These are phyloP conservation scores for Aphaenogaster rudis DNA, from an alignment of 1,140 invertebrate species.

Conservation along the genomic window DNA sequence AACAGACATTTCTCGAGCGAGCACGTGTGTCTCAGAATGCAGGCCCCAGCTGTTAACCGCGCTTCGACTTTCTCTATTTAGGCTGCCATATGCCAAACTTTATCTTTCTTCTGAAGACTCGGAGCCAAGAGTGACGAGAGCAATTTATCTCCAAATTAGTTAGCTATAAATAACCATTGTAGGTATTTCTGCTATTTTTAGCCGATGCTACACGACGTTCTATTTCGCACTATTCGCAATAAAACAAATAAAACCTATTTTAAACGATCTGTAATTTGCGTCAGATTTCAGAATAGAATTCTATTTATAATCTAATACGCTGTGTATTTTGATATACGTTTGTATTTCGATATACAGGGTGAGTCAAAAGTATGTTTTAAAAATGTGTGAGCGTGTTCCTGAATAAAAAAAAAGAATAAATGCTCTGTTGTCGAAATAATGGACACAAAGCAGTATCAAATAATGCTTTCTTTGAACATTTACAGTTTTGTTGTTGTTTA, in stretches of 20 bases:
- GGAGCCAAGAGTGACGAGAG: slow-evolving; percentile 12
- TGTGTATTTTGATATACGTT: background rate
- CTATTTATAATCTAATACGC: background rate
- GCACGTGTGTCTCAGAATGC: slow-evolving; percentile 65
- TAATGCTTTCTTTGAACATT: no score
- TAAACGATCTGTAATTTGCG: background rate
- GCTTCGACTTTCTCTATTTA: slow-evolving; percentile 60
- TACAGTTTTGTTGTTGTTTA: no score
- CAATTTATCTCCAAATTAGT: slow-evolving; percentile 58
- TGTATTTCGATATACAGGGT: no score
- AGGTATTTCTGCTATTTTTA: slow-evolving; percentile 46
- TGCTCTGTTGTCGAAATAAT: no score
- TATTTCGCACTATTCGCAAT: slow-evolving; percentile 6
- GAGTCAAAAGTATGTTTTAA: no score
- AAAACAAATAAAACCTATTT: background rate
- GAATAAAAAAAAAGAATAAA: no score
- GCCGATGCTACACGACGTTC: background rate
- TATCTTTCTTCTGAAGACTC: slow-evolving; percentile 48
- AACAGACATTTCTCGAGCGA: slow-evolving; percentile 58
- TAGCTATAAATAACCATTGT: slow-evolving; percentile 30
- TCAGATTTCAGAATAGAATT: background rate
- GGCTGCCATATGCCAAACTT: slow-evolving; percentile 65
- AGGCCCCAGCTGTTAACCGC: slow-evolving; percentile 63
- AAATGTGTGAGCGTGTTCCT: no score
- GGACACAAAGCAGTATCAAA: no score